These are phyloP conservation scores for Cossypha niveicapilla DNA, from an alignment of 2,797 vertebrate genomes.

Conservation along the genomic window DNA sequence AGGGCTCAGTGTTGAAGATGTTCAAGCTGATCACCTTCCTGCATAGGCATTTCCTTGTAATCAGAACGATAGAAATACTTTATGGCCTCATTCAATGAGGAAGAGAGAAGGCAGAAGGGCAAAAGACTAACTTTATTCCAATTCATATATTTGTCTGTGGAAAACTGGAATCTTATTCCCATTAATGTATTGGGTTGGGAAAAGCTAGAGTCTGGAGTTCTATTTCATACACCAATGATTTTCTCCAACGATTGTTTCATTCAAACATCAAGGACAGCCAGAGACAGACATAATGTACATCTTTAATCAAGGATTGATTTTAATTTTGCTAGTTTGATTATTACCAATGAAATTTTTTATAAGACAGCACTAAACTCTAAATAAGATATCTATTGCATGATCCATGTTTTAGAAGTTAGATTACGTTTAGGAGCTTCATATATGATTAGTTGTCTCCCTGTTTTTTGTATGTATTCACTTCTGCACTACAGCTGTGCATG, in stretches of 20 bases:
- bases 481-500: background rate
- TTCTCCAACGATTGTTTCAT: background rate
- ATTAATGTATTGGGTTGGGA: background rate
- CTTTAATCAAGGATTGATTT: background rate
- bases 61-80: background rate
- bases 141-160: rapidly evolving
- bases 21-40: background rate
- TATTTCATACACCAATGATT: background rate
- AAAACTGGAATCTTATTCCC: background rate
- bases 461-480: background rate
- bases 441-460: background rate
- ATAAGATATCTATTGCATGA: background rate
- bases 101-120: background rate
- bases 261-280: background rate
- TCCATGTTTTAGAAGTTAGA: background rate
- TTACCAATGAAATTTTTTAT: background rate
- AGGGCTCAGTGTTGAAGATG: background rate
- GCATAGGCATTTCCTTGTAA: background rate
- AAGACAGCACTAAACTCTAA: background rate
- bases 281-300: background rate
- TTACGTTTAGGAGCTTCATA: background rate
- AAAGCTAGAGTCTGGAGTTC: background rate
- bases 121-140: background rate
- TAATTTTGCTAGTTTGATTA: background rate
- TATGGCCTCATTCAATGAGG: background rate